Percentiles rank a stretch among this genome's conserved stretches.
Conservation (phyloP, 1,140 invertebrate genomes). For the Aphelenchoides besseyi region DNA sequence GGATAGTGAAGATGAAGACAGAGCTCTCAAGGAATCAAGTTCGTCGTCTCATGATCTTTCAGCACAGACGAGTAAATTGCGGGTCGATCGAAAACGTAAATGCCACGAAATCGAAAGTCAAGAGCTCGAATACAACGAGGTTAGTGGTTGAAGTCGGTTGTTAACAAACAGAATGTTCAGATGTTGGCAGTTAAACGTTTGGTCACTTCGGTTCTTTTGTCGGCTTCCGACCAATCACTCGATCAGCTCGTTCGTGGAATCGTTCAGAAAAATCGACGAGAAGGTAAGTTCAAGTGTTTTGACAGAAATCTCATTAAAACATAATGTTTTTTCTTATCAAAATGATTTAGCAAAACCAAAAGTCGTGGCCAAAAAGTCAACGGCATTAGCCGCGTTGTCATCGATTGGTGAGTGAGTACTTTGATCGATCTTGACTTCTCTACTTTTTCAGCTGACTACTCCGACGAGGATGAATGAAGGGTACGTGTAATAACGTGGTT, state of each 20-base stretch:
- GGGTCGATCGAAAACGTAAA: constrained; percentile 29
- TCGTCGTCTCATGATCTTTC: too few species aligned
- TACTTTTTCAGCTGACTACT: not conserved
- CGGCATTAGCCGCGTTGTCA: not conserved
- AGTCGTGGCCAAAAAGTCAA: not conserved
- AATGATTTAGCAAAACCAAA: constrained; percentile 4
- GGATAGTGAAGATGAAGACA: constrained; percentile 30
- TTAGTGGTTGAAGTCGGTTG: constrained; percentile 26
- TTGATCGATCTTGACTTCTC: not conserved
- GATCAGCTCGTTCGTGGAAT: not conserved
- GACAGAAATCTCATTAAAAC: too few species aligned
- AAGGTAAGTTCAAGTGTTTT: too few species aligned
- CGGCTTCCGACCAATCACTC: constrained; percentile 42
- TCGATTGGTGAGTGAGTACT: not conserved
- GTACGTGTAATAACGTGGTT: not conserved
- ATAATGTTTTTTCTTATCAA: not conserved
- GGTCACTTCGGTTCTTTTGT: constrained; percentile 40
- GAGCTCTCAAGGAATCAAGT: constrained; percentile 22
- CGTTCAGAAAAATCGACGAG: not conserved
- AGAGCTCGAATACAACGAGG: constrained; percentile 33
- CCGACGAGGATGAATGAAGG: not conserved
- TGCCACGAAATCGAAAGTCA: constrained; percentile 21
- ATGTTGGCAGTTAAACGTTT: constrained; percentile 39
- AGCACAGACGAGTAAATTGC: constrained; percentile 22
- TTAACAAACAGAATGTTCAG: constrained; percentile 36